Evolutionary conservation across 2,888 invertebrate species (phyloP).

Genomic region (Scaptomyza polygonia): DNA sequence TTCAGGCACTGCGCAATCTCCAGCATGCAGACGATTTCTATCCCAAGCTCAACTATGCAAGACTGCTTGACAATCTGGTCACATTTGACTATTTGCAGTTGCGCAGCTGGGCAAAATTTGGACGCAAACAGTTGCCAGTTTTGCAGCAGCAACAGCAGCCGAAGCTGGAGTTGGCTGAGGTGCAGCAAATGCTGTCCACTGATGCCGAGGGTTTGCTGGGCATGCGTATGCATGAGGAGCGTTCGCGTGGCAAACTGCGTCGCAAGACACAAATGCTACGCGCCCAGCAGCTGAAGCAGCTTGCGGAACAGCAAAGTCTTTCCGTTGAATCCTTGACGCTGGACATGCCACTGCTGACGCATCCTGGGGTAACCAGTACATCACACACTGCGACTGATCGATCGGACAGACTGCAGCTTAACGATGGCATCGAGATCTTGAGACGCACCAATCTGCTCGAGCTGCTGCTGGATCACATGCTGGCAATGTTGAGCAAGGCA

Average conservation of each 20-base stretch:
- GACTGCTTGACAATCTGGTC: slow-evolving; percentile 86
- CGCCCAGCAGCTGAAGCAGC: slow-evolving; percentile 63
- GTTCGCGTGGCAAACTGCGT: slow-evolving; percentile 86
- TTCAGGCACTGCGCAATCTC: slow-evolving; percentile 89
- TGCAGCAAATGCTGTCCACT: not conserved
- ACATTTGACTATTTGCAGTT: slow-evolving; percentile 85
- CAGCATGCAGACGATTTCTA: slow-evolving; percentile 88
- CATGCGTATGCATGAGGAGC: slow-evolving; percentile 85
- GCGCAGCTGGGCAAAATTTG: slow-evolving; percentile 68
- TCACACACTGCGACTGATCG: slow-evolving; percentile 13
- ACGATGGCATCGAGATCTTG: slow-evolving; percentile 85
- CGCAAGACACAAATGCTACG: slow-evolving; percentile 83
- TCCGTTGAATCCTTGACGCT: slow-evolving; percentile 85
- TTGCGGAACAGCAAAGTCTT: slow-evolving; percentile 67
- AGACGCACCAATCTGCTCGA: slow-evolving; percentile 88
- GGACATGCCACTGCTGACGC: slow-evolving; percentile 85
- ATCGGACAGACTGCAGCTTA: slow-evolving; percentile 47
- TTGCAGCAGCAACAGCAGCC: slow-evolving; percentile 29
- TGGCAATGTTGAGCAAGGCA: slow-evolving; percentile 89
- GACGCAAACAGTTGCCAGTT: slow-evolving; percentile 48
- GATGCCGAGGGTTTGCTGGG: slow-evolving; percentile 84
- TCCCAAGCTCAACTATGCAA: slow-evolving; percentile 87
- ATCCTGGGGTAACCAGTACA: slow-evolving; percentile 9
- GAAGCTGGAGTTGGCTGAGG: not conserved
- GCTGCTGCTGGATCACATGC: slow-evolving; percentile 90